Evolutionary conservation across 2,113 vertebrate genomes (phyloP), one percentile per base, ranked within the genome.

Genomic region (Cavia aperea): DNA sequence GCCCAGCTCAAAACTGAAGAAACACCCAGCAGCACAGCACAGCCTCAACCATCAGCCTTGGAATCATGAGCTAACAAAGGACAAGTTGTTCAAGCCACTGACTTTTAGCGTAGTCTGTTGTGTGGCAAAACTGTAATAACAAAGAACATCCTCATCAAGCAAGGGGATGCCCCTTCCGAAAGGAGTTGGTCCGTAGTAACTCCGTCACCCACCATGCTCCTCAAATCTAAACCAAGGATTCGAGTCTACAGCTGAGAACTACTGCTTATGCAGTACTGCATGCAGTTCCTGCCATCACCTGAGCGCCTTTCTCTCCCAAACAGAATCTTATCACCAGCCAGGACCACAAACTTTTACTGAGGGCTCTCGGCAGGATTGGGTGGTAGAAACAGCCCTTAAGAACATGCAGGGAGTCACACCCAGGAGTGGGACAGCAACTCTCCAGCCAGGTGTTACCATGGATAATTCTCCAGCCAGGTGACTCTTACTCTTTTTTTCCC

Each of bases 111-210:
- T 5, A 24, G 7, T 10, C 62, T 88, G 68, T 62, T 54, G 54
- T 1, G 2, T 36, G 62, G 51, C 58, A 79, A 33, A 6, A 23
- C 0, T 18, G 29, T 5, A 12, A 77, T 2, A n/a, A 78, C 0
- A 51, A 51, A 68, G 72, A 85, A 88, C 29, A 70, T 58, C 12
- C 5, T 4, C 68, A 49, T 63, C 26, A 36, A 62, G 56, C 7
- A 5, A 56, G n/a, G 39, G 49, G 10, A 56, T 0, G 4, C 39
- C 16, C 36, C 75, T 56, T 81, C 51, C 51, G 81, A 82, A 60
- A 63, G 56, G 36, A 90, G 60, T 12, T n/a, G 39, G 43, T 62
- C 82, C 1, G 2, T 7, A 36, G 23, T 21, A 82, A 79, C 60
- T 39, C 46, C 21, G 26, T 8, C 4, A 1, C 18, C 46, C 36